Base-by-base conservation (phyloP, 1,140 invertebrate genomes). In the Aethina tumida region DNA sequence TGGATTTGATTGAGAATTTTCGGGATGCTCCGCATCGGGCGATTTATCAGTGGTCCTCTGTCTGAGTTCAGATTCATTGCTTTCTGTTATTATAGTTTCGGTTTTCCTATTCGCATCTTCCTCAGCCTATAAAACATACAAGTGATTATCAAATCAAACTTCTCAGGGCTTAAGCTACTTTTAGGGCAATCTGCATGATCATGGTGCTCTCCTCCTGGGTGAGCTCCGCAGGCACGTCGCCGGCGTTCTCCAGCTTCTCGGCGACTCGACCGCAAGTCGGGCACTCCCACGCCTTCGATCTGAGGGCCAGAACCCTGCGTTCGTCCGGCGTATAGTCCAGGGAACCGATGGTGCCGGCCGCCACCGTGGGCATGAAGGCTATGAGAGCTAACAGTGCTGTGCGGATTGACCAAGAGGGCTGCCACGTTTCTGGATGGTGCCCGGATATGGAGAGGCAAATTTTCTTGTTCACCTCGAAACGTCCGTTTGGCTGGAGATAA, bases 391-490 rank as follows among this genome's bases (percentile, higher is more conserved):
- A 63, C 19, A 97, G 62, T 19, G 92, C 92, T 29, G 93, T 97
- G 39, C 93, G 71, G 43, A 97, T 93, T 27, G 90, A 94, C 93
- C 92, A 97, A 9, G 87, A 92, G 27, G 92, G 92, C 54, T 92
- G 86, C 93, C 93, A 97, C 9, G 88, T 92, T 65, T 97, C 93
- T 9, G 93, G 93, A 66, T 97, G 93, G 67, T 95, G 81, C n/a
- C 89, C 90, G 49, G 91, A 96, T 52, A 97, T 97, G 46, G 87
- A 94, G 25, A 97, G 66, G 63, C 93, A 97, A 57, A 97, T 95
- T 65, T 97, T 96, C 62, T 90, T 93, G 52, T 91, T 87, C 2
- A 77, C 75, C 69, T 96, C 90, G 73, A 97, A 97, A 44, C 93
- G 71, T 27, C 93, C 93, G 70, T 94, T 97, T 15, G 90, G 90